Conservation (phyloP, 2,797 vertebrate genomes). For the Momotus momota region DNA sequence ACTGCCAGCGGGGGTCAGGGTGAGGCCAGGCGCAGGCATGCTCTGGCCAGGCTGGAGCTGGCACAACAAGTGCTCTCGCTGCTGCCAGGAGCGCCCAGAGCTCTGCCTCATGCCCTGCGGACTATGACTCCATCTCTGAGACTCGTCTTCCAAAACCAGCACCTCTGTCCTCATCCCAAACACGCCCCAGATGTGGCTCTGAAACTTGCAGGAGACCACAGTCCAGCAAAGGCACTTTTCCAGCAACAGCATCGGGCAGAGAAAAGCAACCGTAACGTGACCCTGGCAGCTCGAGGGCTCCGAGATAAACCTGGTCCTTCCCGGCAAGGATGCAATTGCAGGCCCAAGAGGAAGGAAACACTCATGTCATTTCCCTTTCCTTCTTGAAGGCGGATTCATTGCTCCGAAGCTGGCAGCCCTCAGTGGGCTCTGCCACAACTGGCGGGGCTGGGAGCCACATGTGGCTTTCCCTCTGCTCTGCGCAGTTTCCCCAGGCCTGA, state of each 20-base stretch:
- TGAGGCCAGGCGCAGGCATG: rapidly evolving
- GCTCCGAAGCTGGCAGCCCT: not conserved
- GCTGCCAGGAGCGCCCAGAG: not conserved
- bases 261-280: not conserved
- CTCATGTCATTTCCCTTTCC: not conserved
- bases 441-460: rapidly evolving
- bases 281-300: not conserved
- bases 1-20: not conserved
- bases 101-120: too few species aligned
- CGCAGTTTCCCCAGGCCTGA: not conserved
- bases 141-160: not conserved
- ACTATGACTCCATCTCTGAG: not conserved
- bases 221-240: not conserved
- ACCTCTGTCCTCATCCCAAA: not conserved
- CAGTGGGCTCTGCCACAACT: not conserved
- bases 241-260: not conserved
- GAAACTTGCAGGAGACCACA: rapidly evolving
- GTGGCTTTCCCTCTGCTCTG: not conserved
- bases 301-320: not conserved
- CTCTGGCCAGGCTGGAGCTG: not conserved
- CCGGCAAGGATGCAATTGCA: not conserved
- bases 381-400: not conserved
- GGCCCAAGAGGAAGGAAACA: constrained; percentile 13
- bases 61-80: not conserved
- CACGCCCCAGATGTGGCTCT: not conserved